Evolutionary conservation across 2,888 invertebrate genomes (phyloP), one percentile per base, ranked within the genome.

Genomic region (Cetonia aurata): DNA sequence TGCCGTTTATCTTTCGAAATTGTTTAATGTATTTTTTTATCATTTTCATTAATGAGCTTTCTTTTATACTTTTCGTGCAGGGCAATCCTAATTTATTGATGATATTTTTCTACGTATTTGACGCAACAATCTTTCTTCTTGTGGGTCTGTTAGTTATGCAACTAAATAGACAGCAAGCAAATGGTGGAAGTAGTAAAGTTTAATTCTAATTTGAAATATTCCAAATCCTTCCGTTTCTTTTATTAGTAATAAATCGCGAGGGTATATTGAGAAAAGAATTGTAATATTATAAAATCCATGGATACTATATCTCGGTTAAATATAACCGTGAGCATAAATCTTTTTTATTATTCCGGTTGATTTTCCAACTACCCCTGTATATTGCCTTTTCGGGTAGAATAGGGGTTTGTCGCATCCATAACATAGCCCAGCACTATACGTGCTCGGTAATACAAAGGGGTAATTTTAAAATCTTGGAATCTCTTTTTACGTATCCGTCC

Each of bases 401-500:
- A 46, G 70, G 56, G 25, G 25, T 25, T 25, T 37, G 15, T 37
- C 56, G 13, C 37, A 37, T 56, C 37, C 55, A 62, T 55, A 71
- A 73, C 72, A 72, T 73, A 72, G 72, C 75, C 77, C 56, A 33
- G 33, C 37, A 72, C 74, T 74, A 75, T 76, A 77, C 77, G 77
- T 77, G 77, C 76, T 68, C 71, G 62, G 77, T 66, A 74, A 72
- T 66, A 73, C 73, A 76, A 77, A 74, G 75, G 74, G 73, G 71
- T 72, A 71, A 73, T 71, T 73, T 76, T 75, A 74, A 59, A 69
- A 25, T 25, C 25, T 25, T 25, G 3, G 25, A 25, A 25, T 25
- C 25, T 25, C 25, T 25, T 25, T 25, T 25, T 25, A 25, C 25
- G 25, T 25, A 25, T 4, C 1, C 25, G 25, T 25, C 25, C 46